Percentiles rank a stretch among this genome's conserved stretches.
Evolutionary conservation across 2,888 invertebrate genomes (phyloP).

Genomic region (Hyppa rectilinea): DNA sequence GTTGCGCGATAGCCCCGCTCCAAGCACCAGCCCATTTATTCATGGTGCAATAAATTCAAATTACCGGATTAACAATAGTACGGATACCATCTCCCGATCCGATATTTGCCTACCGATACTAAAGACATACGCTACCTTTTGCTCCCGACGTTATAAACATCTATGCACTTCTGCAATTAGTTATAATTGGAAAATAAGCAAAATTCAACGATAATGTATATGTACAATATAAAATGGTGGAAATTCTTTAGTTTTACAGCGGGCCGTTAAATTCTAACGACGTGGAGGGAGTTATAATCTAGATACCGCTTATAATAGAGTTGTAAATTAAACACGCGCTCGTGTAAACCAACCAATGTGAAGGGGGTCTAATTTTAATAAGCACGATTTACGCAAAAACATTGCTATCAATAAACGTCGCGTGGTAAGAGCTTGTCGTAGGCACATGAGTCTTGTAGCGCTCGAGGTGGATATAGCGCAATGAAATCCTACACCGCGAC

Average conservation of each 20-base stretch:
- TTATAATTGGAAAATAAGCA: constrained; percentile 65
- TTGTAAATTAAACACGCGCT: constrained; percentile 71
- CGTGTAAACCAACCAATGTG: constrained; percentile 72
- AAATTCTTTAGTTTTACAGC: constrained; percentile 73
- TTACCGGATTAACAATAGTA: constrained; percentile 91
- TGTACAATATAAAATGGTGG: constrained; percentile 60
- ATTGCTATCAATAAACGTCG: constrained; percentile 86
- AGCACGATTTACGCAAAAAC: constrained; percentile 80
- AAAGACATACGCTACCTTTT: constrained; percentile 74
- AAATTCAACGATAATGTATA: constrained; percentile 47
- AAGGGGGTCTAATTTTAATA: constrained; percentile 82
- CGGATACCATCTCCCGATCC: constrained; percentile 85
- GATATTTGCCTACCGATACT: constrained; percentile 80
- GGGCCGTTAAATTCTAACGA: constrained; percentile 74
- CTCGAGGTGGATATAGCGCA: constrained; percentile 83
- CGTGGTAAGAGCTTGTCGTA: constrained; percentile 76
- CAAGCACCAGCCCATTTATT: constrained; percentile 86
- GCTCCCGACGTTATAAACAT: constrained; percentile 72
- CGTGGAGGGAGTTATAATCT: constrained; percentile 68
- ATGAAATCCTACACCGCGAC: constrained; percentile 90
- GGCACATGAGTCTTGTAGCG: constrained; percentile 81
- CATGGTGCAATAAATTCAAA: constrained; percentile 91
- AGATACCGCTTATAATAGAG: constrained; percentile 68
- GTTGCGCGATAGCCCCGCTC: constrained; percentile 84
- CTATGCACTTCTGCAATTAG: constrained; percentile 65